Percentiles rank a stretch among this genome's conserved stretches.
phyloP scores from a whole-genome alignment of 2,888 invertebrate species.

The Sesia apiformis region DNA sequence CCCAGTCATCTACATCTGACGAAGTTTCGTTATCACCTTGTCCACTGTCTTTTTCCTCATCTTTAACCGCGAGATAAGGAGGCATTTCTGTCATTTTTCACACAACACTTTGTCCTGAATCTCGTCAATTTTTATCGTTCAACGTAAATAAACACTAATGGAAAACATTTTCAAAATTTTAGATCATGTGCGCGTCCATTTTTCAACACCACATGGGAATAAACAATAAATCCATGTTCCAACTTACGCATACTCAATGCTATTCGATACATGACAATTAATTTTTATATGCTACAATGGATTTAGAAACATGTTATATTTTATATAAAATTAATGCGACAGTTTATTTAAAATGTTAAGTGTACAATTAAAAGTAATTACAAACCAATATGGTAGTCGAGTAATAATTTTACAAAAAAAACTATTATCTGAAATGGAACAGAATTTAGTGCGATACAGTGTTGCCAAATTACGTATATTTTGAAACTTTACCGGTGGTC shows the following conservation, averaged over 20 bases:
- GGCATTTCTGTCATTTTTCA: constrained; percentile 71
- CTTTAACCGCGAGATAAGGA: constrained; percentile 63
- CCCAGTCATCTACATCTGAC: constrained; percentile 76
- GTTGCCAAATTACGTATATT: no score
- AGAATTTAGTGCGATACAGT: no score
- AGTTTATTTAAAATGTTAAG: no score
- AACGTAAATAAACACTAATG: constrained; percentile 30
- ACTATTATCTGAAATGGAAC: no score
- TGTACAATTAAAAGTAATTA: no score
- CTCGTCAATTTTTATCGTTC: constrained; percentile 28
- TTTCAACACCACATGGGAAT: constrained; percentile 66
- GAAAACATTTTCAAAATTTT: constrained; percentile 57
- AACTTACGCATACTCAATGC: neutral
- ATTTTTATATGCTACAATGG: no score
- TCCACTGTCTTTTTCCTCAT: constrained; percentile 60
- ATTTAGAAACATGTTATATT: no score
- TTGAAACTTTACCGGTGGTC: no score
- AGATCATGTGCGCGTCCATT: constrained; percentile 69
- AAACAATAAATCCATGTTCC: constrained; percentile 39
- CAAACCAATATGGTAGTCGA: no score
- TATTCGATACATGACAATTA: no score
- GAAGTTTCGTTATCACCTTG: constrained; percentile 54
- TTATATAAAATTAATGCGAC: no score
- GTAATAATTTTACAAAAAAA: no score
- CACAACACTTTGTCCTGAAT: constrained; percentile 37